Base-by-base conservation (phyloP, 2,888 invertebrate genomes). In the Drosophila siamana region DNA sequence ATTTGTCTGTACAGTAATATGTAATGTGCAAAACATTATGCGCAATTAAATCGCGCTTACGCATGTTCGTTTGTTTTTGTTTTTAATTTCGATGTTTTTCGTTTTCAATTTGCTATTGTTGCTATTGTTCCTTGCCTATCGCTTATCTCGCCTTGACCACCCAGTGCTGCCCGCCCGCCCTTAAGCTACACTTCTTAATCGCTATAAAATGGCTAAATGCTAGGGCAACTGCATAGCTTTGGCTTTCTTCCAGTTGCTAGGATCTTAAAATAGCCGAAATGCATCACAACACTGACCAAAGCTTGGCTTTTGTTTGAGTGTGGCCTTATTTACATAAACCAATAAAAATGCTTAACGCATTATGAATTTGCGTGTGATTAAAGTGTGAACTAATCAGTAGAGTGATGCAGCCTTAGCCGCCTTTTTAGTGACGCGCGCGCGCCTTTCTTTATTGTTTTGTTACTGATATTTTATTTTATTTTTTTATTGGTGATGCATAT, bases 141-240 rank as follows among this genome's bases (percentile, higher is more conserved):
- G 41, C 55, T 75, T 69, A 74, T 62, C 72, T 41, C 41, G 9
- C 8, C 2, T 2, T 8, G 9, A 8, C 28, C 28, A 28, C 26
- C 9, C 28, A 33, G 33, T 33, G 33, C 33, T 30, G 24, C 24
- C 4, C 24, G 6, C 26, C 26, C 26, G 2, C 7, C 4, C 19
- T 2, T 19, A 19, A 26, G 19, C 3, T 19, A 19, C 19, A 19
- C 3, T 19, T 19, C 2, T 19, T 2, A 19, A 26, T 26, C 1
- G n/a, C n/a, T 11, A 33, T 1, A 33, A 11, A 33, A 33, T 33
- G 1, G 30, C 30, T 5, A 5, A 33, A 3, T 33, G 30, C 30
- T 33, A 33, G 11, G n/a, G 19, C 19, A 19, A 1, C 19, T 19
- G 19, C 3, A 2, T 19, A 19, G 19, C 3, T 19, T 19, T 19